Conservation (phyloP, 2,113 vertebrate species). For the Cyphomyrus plagiostoma region DNA sequence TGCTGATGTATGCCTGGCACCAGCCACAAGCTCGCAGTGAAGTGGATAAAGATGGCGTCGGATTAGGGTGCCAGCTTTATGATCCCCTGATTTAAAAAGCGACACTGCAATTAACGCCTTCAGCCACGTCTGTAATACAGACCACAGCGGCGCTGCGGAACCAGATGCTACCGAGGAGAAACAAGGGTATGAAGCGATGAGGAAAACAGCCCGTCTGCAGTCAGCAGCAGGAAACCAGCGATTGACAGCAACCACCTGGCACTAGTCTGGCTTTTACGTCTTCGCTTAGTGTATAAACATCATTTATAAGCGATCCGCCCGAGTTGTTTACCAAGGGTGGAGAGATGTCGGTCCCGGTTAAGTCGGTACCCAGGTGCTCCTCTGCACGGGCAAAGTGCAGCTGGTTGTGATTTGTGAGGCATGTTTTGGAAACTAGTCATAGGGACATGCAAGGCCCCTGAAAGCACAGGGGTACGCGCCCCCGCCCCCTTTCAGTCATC, state of each 20-base stretch:
- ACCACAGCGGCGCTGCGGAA: background rate
- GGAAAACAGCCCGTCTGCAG: background rate
- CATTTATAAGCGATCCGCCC: background rate
- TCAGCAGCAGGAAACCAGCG: background rate
- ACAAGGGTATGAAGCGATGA: background rate
- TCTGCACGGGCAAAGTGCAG: background rate
- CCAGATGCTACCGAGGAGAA: background rate
- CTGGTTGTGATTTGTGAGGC: background rate
- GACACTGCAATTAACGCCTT: background rate
- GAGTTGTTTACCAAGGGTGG: background rate
- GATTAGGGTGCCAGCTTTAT: background rate
- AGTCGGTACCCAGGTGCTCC: background rate
- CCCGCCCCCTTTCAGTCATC: background rate
- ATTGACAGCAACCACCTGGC: background rate
- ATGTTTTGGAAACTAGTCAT: background rate
- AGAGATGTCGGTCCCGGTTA: background rate
- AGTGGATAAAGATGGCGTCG: background rate
- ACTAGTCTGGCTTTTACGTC: background rate
- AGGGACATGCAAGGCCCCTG: background rate
- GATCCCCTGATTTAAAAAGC: background rate
- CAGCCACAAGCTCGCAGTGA: background rate
- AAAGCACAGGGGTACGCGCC: background rate
- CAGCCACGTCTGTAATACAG: background rate
- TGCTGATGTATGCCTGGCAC: background rate
- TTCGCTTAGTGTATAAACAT: background rate